These are phyloP conservation scores for Ataeniobius toweri DNA, from an alignment of 2,797 vertebrate species.

Conservation along the genomic window DNA sequence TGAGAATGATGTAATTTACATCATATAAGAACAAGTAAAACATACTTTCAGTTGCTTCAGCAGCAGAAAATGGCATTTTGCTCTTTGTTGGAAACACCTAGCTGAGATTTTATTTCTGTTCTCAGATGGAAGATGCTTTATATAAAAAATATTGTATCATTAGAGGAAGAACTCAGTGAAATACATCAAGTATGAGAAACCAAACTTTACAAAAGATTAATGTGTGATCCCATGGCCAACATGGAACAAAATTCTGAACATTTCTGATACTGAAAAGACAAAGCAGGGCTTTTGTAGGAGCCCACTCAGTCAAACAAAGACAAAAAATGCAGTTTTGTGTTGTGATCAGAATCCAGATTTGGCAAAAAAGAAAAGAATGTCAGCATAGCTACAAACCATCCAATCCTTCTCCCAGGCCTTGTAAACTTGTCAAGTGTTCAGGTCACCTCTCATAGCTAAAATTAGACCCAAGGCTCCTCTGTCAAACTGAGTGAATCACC, in stretches of 20 bases:
- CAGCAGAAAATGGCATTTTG: constrained; percentile 34
- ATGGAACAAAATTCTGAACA: constrained; percentile 10
- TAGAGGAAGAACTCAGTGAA: constrained; percentile 21
- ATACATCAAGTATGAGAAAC: constrained; percentile 13
- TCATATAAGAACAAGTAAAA: constrained; percentile 42
- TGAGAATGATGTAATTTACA: constrained; percentile 30
- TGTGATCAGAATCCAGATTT: constrained; percentile 23
- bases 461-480: constrained; percentile 37
- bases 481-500: constrained; percentile 41
- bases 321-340: constrained; percentile 16
- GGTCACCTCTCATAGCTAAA: constrained; percentile 32
- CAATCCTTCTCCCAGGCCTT: constrained; percentile 19
- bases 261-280: constrained; percentile 2
- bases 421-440: constrained; percentile 31
- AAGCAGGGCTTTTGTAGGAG: constrained; percentile 2
- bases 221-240: constrained; percentile 14
- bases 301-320: constrained; percentile 13
- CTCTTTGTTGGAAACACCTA: constrained; percentile 41
- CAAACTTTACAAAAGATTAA: constrained; percentile 37
- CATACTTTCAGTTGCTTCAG: constrained; percentile 19
- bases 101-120: constrained; percentile 20
- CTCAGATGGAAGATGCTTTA: constrained; percentile 34
- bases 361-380: constrained; percentile 19
- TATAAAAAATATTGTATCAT: constrained; percentile 40
- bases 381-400: constrained; percentile 22